Evolutionary conservation across 1,140 invertebrate species (phyloP).

Genomic region (Drosophila auraria): DNA sequence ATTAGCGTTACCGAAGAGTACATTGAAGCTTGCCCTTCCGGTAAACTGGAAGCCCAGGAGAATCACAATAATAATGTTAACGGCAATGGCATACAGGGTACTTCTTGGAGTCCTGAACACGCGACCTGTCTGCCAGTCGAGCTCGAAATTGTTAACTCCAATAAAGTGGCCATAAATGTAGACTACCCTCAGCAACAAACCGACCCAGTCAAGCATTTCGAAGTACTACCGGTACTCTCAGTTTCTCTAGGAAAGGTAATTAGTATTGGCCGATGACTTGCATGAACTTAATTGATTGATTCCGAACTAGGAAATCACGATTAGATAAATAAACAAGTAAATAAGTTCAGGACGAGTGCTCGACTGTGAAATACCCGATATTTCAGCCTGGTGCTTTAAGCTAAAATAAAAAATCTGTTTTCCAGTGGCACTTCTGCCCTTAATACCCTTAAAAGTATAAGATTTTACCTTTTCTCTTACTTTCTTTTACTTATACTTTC

Average conservation of each 20-base stretch:
- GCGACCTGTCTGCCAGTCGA: constrained; percentile 14
- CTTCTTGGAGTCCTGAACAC: neutral
- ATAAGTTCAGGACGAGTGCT: neutral
- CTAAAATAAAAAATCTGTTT: no score
- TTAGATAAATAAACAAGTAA: neutral
- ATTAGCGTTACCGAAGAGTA: neutral
- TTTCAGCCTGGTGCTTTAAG: no score
- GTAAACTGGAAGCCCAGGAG: neutral
- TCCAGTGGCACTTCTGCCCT: no score
- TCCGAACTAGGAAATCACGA: neutral
- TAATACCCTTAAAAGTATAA: no score
- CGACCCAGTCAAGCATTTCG: constrained; percentile 29
- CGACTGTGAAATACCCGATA: no score
- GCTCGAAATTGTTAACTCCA: constrained; percentile 35
- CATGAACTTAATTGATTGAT: neutral
- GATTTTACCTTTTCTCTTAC: no score
- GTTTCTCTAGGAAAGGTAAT: neutral
- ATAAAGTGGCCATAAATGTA: constrained; percentile 4
- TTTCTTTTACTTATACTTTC: no score
- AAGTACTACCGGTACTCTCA: neutral
- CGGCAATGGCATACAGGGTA: constrained; percentile 6
- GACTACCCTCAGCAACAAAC: constrained; percentile 2
- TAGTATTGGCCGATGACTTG: neutral
- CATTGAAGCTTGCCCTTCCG: no score
- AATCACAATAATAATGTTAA: neutral